Conservation (phyloP, 2,113 vertebrate genomes). For the Archocentrus centrarchus region DNA sequence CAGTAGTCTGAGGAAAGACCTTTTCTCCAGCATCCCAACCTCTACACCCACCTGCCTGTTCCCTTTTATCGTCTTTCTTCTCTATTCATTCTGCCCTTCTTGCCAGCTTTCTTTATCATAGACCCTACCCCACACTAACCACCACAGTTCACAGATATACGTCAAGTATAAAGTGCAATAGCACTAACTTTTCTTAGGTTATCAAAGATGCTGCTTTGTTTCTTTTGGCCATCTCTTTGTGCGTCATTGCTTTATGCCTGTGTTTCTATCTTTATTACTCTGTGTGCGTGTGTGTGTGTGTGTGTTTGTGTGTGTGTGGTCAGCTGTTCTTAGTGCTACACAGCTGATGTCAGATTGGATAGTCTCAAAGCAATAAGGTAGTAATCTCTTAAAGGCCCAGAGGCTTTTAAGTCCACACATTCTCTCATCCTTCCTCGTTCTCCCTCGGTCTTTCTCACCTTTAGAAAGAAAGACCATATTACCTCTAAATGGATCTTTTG, state of each 20-base stretch:
- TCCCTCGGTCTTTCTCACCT: slow-evolving; percentile 60
- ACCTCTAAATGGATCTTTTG: slow-evolving; percentile 79
- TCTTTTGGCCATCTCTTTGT: slow-evolving; percentile 28
- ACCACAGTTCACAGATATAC: not conserved
- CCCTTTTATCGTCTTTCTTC: slow-evolving; percentile 25
- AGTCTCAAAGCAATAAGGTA: slow-evolving; percentile 81
- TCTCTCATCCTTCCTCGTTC: slow-evolving; percentile 52
- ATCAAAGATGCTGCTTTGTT: slow-evolving; percentile 12
- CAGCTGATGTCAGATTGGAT: slow-evolving; percentile 77
- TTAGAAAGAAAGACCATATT: slow-evolving; percentile 74
- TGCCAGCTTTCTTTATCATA: slow-evolving; percentile 12
- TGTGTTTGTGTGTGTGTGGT: slow-evolving; percentile 40
- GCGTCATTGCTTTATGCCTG: slow-evolving; percentile 33
- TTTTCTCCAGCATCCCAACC: slow-evolving; percentile 39
- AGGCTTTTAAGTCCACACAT: slow-evolving; percentile 72
- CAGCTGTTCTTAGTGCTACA: slow-evolving; percentile 72
- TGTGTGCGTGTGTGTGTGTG: slow-evolving; percentile 4
- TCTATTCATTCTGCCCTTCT: slow-evolving; percentile 8
- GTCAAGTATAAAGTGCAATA: not conserved
- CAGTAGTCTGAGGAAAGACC: slow-evolving; percentile 67
- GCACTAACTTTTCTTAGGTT: slow-evolving; percentile 4
- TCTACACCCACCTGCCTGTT: slow-evolving; percentile 41
- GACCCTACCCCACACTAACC: not conserved
- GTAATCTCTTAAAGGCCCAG: slow-evolving; percentile 78
- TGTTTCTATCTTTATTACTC: slow-evolving; percentile 59